A percentile compares a stretch with the other conserved stretches of the same genome.
Conservation (phyloP, 2,797 vertebrate genomes). For the Moxostoma hubbsi region DNA sequence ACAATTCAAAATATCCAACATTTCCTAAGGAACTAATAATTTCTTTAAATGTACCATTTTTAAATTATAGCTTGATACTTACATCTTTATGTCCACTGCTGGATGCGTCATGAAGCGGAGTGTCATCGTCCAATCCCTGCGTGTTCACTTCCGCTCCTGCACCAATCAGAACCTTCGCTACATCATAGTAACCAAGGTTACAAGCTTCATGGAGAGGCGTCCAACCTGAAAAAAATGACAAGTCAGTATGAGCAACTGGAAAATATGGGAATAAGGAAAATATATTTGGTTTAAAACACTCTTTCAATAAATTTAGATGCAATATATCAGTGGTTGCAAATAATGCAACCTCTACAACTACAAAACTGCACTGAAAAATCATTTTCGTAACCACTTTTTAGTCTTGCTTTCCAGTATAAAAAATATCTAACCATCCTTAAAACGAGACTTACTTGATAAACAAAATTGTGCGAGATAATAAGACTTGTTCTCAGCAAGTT, state of each 20-base stretch:
- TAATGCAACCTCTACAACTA: too few relatives aligned
- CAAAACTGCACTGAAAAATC: too few relatives aligned
- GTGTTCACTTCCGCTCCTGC: constrained; percentile 98
- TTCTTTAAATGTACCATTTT: neutral
- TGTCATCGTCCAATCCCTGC: constrained; percentile 96
- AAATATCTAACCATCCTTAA: too few relatives aligned
- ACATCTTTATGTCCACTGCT: constrained; percentile 98
- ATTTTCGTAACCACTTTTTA: too few relatives aligned
- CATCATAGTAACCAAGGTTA: constrained; percentile 96
- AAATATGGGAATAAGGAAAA: neutral
- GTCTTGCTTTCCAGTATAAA: too few relatives aligned
- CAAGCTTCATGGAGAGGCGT: constrained; percentile 98
- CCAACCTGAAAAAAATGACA: constrained; percentile 82
- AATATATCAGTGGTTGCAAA: too few relatives aligned
- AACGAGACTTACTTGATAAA: too few relatives aligned
- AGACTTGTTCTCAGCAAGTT: too few relatives aligned
- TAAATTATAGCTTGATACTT: constrained; percentile 61
- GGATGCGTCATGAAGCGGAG: constrained; percentile 96
- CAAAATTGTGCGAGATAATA: too few relatives aligned
- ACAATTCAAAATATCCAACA: neutral
- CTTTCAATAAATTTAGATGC: too few relatives aligned
- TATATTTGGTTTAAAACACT: neutral
- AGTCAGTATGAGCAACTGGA: constrained; percentile 1
- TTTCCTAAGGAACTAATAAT: neutral
- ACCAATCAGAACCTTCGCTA: constrained; percentile 95